Base-by-base conservation (phyloP, 2,113 vertebrate species). In the Chaenogobius annularis region DNA sequence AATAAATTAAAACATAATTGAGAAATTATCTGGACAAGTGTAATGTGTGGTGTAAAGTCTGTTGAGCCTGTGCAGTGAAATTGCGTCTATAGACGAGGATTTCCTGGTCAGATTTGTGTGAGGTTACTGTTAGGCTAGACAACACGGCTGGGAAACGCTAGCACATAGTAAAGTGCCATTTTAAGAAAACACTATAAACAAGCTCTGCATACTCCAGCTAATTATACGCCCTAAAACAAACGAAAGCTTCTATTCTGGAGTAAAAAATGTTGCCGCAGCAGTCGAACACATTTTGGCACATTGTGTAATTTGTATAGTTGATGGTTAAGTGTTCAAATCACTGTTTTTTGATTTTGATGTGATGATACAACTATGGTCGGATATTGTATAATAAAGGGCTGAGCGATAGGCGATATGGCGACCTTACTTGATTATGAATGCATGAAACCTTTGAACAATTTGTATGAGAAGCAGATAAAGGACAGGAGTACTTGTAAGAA, bases 31-130 rank as follows among this genome's bases (percentile, higher is more conserved):
- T 31, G 26, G 17, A 7, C 17, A n/a, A 52, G 9, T 54, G 50
- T 54, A 54, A 54, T n/a, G 50, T 54, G 50, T 54, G 50, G 50
- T 54, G 22, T 58, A 14, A 2, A 26, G 22, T 58, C 22, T 14
- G 22, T 26, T 58, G 55, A 35, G 31, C 26, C 40, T 55, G 9
- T 66, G 7, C 67, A 7, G 50, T 73, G 74, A 69, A 74, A 62
- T 46, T 7, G 12, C 23, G 61, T 11, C 73, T 31, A 31, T 66
- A 83, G 77, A 89, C 76, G 13, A 40, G 78, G 83, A 83, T 83
- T 82, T 87, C 84, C 88, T 83, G 81, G 76, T 67, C 65, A 68
- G 52, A 79, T 72, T n/a, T 35, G 48, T 52, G 48, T 52, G 70
- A 61, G 58, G 79, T 65, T 50, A 31, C 52, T 31, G 43, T 4